Percentiles rank a stretch among this genome's conserved stretches.
Conservation (phyloP, 2,797 vertebrate genomes). For the Mus caroli region DNA sequence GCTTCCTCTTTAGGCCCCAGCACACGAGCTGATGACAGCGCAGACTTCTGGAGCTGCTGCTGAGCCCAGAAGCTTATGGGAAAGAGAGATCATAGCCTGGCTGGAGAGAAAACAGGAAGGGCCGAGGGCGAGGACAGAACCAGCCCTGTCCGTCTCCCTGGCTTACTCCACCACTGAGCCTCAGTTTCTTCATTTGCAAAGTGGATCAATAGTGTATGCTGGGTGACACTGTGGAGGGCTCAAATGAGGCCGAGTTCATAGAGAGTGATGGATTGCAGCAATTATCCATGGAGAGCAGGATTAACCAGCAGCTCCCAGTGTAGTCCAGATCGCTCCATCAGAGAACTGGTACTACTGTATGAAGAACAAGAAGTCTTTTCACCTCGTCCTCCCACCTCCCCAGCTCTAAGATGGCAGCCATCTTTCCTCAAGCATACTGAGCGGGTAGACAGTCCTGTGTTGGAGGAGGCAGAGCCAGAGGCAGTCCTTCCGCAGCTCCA, state of each 20-base stretch:
- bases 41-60: background rate
- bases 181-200: background rate
- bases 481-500: background rate
- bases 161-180: background rate
- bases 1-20: background rate
- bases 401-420: fast-evolving
- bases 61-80: background rate
- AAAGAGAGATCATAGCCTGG: background rate
- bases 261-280: fast-evolving
- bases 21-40: fast-evolving
- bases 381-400: background rate
- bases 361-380: background rate
- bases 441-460: fast-evolving
- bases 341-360: background rate
- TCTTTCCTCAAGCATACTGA: background rate
- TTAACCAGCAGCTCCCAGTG: background rate
- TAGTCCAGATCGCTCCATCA: fast-evolving
- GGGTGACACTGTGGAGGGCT: background rate
- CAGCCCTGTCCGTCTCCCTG: background rate
- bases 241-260: fast-evolving
- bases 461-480: background rate
- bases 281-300: background rate
- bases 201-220: fast-evolving
- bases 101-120: too few species aligned
- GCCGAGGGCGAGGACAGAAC: background rate